Evolutionary conservation across 2,797 vertebrate genomes (phyloP).

Genomic region (Strix occidentalis): DNA sequence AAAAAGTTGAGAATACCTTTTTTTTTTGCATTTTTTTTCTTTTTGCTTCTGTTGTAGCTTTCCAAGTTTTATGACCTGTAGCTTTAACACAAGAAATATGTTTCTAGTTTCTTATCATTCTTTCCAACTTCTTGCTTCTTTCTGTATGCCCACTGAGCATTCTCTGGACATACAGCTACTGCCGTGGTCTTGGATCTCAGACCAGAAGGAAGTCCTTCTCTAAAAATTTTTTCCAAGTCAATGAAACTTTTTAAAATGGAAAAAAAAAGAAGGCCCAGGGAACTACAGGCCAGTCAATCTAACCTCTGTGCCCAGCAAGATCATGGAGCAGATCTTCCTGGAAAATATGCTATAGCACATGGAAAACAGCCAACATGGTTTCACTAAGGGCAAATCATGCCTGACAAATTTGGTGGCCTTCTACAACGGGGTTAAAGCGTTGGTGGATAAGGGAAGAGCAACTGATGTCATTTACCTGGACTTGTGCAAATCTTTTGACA

Average conservation of each 20-base stretch:
- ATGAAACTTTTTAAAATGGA: not conserved
- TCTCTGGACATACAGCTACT: not conserved
- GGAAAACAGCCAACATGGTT: not conserved
- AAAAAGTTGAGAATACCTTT: not conserved
- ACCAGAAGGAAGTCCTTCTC: not conserved
- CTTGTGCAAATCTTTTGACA: not conserved
- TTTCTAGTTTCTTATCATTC: not conserved
- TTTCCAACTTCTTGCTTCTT: not conserved
- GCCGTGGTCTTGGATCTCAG: not conserved
- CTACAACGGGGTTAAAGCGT: not conserved
- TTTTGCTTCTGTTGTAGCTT: not conserved
- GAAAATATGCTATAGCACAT: not conserved
- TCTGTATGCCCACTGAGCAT: not conserved
- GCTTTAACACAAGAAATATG: not conserved
- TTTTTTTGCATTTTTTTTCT: not conserved
- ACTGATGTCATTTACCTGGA: no score
- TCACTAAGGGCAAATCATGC: not conserved
- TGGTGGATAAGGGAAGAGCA: no score
- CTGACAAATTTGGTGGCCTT: not conserved
- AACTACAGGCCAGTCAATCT: not conserved
- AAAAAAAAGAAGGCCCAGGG: not conserved
- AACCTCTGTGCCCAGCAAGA: not conserved
- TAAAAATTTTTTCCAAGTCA: not conserved
- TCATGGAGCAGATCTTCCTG: not conserved
- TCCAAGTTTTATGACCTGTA: not conserved